phyloP scores from a whole-genome alignment of 2,888 invertebrate species.

The Stomorhina lunata region DNA sequence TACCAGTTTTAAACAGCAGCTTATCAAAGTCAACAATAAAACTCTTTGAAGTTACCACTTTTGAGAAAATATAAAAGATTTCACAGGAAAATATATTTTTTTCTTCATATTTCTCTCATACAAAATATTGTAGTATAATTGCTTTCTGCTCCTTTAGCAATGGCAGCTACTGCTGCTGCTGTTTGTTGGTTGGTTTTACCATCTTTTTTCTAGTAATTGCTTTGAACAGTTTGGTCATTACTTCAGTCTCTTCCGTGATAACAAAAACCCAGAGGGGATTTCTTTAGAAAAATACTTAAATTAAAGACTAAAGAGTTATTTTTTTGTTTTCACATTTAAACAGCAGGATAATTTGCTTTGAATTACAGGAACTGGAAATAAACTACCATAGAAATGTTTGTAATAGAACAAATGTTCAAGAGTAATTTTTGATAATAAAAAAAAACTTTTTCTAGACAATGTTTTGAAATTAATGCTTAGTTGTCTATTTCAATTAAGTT shows the following conservation, averaged over 20 bases:
- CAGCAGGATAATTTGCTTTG: background rate
- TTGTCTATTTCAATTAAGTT: no score
- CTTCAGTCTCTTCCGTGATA: background rate
- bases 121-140: background rate
- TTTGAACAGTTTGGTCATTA: background rate
- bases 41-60: background rate
- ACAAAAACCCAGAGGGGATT: conserved; percentile 12
- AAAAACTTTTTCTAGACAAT: no score
- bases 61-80: background rate
- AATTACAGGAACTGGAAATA: background rate
- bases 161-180: background rate
- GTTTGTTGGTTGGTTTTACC: background rate
- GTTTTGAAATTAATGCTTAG: no score
- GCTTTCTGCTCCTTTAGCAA: background rate
- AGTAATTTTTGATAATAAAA: no score
- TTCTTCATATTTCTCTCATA: background rate
- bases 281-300: conserved; percentile 9
- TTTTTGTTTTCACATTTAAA: background rate
- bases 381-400: no score
- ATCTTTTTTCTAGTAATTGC: background rate
- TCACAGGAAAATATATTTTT: background rate
- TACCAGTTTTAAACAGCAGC: background rate
- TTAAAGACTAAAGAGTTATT: background rate
- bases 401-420: conserved; percentile 1
- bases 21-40: background rate